Evolutionary conservation across 2,888 invertebrate genomes (phyloP), one percentile per base, ranked within the genome.

Genomic region (Trypoxylon attenuatum): DNA sequence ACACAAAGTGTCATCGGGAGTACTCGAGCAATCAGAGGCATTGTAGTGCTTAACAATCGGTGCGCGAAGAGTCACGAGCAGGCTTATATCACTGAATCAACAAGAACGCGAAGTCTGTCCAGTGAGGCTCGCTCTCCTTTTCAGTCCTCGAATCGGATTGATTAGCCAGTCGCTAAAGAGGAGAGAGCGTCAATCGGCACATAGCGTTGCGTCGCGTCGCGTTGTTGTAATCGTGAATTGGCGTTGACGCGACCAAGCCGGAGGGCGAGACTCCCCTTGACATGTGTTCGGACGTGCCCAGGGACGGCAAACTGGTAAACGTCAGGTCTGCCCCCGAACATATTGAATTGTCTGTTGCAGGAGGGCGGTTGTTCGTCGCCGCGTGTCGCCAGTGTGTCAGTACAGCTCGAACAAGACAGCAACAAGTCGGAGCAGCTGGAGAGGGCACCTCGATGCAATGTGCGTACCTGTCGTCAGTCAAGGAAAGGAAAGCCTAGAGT

Each of bases 341-440:
- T 42, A 41, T 55, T 59, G 59, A 55, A 73, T 77, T 71, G 65
- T 67, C 66, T 69, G 79, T 78, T 73, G 42, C 76, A 84, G 84
- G 82, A 84, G 70, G 79, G 78, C 18, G 82, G 79, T 54, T 84
- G 84, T 71, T 81, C 84, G 50, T 76, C 83, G 5, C 82, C 84
- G 10, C 81, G 83, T 42, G 82, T 85, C 56, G 84, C 84, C 38
- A 83, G 84, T 52, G 84, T 86, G 51, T 83, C 85, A 49, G 84
- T 85, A 42, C 84, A 83, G 50, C 81, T 85, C 43, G 85, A 85
- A 56, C 85, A 86, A 69, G 85, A 86, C 76, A 84, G 82, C 79
- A 86, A 85, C 82, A 85, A 85, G 80, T 86, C 85, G 29, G 84
- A 85, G 58, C 84, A 85, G 77, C 73, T 84, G 65, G 79, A 82